A percentile compares a stretch with the other conserved stretches of the same genome.
These are phyloP conservation scores for Tachina grossa DNA, from an alignment of 2,888 invertebrate genomes.

Conservation along the genomic window DNA sequence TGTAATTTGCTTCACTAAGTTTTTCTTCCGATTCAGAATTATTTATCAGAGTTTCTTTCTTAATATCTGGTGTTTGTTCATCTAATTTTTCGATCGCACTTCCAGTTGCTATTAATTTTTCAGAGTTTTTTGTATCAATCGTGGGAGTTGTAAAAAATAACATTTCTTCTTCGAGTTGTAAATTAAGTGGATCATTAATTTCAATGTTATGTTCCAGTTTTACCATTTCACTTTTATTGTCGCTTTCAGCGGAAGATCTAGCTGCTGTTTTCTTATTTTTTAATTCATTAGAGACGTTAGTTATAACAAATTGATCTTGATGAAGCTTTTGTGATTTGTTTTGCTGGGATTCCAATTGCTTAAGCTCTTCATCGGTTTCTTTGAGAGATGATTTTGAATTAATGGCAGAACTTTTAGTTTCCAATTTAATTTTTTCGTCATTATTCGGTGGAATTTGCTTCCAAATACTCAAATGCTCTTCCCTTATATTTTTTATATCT, in stretches of 20 bases:
- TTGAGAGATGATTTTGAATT: background rate
- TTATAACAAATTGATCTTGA: background rate
- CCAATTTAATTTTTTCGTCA: background rate
- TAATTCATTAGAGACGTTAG: background rate
- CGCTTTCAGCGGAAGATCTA: background rate
- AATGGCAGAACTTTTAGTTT: background rate
- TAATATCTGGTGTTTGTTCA: background rate
- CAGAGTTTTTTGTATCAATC: background rate
- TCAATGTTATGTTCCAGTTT: background rate
- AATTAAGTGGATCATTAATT: background rate
- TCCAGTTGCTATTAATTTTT: background rate
- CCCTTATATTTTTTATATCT: conserved; percentile 74
- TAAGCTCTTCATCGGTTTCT: background rate
- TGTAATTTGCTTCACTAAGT: no score
- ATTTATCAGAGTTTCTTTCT: background rate
- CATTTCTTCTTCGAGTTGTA: background rate
- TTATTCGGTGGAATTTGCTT: conserved; percentile 66
- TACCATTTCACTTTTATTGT: background rate
- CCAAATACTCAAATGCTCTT: conserved; percentile 74
- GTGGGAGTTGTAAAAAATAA: background rate
- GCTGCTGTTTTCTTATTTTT: background rate
- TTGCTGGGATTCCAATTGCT: background rate
- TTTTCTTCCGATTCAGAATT: background rate
- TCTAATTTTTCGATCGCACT: background rate
- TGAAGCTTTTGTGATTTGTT: background rate